Evolutionary conservation across 2,888 invertebrate species (phyloP).

Genomic region (Arge pagana): DNA sequence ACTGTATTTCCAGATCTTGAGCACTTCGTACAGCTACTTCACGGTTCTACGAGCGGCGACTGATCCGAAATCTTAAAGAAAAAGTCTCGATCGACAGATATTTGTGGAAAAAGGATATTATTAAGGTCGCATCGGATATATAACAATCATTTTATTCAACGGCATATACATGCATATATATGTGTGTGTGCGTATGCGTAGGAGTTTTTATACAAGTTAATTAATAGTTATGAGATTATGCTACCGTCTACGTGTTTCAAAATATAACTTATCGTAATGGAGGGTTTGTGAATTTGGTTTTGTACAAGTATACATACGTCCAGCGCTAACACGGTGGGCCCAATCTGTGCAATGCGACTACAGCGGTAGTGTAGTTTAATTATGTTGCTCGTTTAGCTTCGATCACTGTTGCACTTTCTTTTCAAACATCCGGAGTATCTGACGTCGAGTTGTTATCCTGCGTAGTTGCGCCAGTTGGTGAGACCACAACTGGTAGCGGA

Average conservation of each 20-base stretch:
- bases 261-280: conserved; percentile 1
- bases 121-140: background rate
- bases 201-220: background rate
- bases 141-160: conserved; percentile 15
- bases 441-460: no score
- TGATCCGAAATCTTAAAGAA: background rate
- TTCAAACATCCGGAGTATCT: no score
- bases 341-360: no score
- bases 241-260: no score
- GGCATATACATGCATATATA: conserved; percentile 2
- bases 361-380: no score
- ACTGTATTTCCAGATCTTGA: conserved; percentile 7
- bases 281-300: conserved; percentile 18
- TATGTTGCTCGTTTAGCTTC: no score
- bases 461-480: no score
- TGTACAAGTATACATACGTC: conserved; percentile 20
- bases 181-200: background rate
- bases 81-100: background rate
- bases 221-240: background rate
- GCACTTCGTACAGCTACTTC: conserved; percentile 9
- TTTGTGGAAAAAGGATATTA: background rate
- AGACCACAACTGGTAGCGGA: conserved; percentile 10
- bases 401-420: no score
- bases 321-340: no score
- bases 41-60: conserved; percentile 7